Evolutionary conservation across 2,888 invertebrate genomes (phyloP), one percentile per base, ranked within the genome.

Genomic region (Achlya flavicornis): DNA sequence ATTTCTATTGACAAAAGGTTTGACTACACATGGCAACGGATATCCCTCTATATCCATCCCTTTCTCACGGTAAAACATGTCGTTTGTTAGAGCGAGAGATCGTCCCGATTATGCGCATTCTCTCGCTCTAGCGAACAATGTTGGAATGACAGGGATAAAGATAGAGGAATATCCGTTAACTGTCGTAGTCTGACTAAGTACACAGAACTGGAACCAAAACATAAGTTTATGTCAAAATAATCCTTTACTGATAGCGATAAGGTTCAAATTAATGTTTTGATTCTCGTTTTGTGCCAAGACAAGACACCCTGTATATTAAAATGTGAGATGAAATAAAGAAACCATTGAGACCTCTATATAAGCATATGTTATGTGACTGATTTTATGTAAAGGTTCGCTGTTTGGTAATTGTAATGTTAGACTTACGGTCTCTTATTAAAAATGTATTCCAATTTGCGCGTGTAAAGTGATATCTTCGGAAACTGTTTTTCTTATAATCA

Each of bases 291-390:
- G 46, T 10, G n/a, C 41, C 14, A n/a, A 46, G 46, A 46, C 46
- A 46, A 46, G 46, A 46, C 46, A 46, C 46, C 46, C 46, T 46
- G 46, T 46, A 46, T 46, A 46, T 46, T n/a, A n/a, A 46, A 43
- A 14, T 43, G 43, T 43, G 43, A 43, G 43, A 43, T 43, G 43
- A 43, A 43, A 43, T 43, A 46, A 12, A 46, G 6, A 46, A 46
- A 46, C 46, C 46, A 46, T 7, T 7, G 14, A n/a, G 46, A 46
- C 46, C 46, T 46, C 46, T 46, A 10, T 43, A 3, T 14, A 43
- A 14, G 43, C 14, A 14, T 14, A 14, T 14, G 7, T 41, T 11
- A 43, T 43, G 14, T 43, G 53, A 53, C 53, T 53, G 53, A 53
- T 53, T 19, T 53, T 53, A 10, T 19, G 10, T 53, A 53, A 10